These are phyloP conservation scores for Myotis pilosus DNA, from an alignment of 2,797 vertebrate genomes.

Conservation along the genomic window DNA sequence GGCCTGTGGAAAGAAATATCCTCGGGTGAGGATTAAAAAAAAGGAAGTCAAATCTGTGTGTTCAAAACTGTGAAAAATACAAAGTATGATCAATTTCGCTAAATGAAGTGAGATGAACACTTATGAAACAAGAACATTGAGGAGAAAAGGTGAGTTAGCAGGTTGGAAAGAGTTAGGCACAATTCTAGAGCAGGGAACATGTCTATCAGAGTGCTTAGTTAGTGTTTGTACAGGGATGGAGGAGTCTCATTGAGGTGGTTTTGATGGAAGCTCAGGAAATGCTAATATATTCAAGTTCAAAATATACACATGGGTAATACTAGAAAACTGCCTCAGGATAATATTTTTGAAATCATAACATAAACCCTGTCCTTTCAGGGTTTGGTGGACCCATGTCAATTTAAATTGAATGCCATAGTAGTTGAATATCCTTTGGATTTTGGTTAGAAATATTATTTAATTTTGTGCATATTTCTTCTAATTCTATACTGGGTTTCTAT, in stretches of 20 bases:
- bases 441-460: slow-evolving; percentile 15
- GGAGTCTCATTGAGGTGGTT: background rate
- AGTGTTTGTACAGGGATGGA: background rate
- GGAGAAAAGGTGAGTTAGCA: background rate
- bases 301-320: background rate
- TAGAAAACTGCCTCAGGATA: background rate
- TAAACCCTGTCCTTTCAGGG: background rate
- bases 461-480: background rate
- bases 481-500: background rate
- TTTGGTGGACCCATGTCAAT: background rate
- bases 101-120: background rate
- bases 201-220: background rate
- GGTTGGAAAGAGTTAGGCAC: background rate
- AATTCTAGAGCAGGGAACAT: background rate
- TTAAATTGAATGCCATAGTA: slow-evolving; percentile 18
- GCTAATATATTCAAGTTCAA: background rate
- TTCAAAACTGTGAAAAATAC: background rate
- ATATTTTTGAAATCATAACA: background rate
- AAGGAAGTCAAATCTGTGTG: background rate
- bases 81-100: background rate
- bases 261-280: background rate
- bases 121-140: background rate
- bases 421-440: background rate
- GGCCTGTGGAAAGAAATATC: too few relatives aligned
- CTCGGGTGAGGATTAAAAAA: background rate